Evolutionary conservation across 2,888 invertebrate species (phyloP).

Genomic region (Fissipunctia ypsillon): DNA sequence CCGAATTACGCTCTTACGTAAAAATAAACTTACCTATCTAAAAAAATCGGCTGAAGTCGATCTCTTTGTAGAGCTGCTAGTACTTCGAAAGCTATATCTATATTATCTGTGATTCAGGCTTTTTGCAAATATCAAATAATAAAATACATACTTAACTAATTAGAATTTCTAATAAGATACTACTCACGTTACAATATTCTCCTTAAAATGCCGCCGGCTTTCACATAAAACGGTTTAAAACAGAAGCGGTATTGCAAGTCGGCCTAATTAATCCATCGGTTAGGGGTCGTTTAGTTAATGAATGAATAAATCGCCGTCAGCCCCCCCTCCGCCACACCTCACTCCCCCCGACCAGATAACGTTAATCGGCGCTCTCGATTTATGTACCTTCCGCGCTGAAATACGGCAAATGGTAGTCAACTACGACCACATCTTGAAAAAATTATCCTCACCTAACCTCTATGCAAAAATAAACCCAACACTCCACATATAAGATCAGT

Average conservation of each 20-base stretch:
- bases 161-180: slow-evolving; percentile 3
- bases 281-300: slow-evolving; percentile 86
- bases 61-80: not conserved
- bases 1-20: not conserved
- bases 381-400: slow-evolving; percentile 80
- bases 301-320: slow-evolving; percentile 86
- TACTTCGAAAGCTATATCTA: not conserved
- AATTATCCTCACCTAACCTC: slow-evolving; percentile 40
- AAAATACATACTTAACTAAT: no score
- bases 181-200: slow-evolving; percentile 45
- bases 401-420: slow-evolving; percentile 80
- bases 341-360: slow-evolving; percentile 81
- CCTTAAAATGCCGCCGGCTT: slow-evolving; percentile 62
- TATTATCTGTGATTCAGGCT: no score
- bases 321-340: slow-evolving; percentile 68
- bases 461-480: slow-evolving; percentile 63
- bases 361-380: slow-evolving; percentile 84
- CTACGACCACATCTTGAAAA: slow-evolving; percentile 71
- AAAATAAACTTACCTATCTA: not conserved
- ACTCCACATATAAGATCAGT: slow-evolving; percentile 54
- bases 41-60: not conserved
- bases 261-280: slow-evolving; percentile 81
- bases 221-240: slow-evolving; percentile 61
- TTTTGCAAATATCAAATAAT: not conserved
- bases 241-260: slow-evolving; percentile 78